Conservation (phyloP, 2,888 invertebrate genomes). For the Carcina quercana region DNA sequence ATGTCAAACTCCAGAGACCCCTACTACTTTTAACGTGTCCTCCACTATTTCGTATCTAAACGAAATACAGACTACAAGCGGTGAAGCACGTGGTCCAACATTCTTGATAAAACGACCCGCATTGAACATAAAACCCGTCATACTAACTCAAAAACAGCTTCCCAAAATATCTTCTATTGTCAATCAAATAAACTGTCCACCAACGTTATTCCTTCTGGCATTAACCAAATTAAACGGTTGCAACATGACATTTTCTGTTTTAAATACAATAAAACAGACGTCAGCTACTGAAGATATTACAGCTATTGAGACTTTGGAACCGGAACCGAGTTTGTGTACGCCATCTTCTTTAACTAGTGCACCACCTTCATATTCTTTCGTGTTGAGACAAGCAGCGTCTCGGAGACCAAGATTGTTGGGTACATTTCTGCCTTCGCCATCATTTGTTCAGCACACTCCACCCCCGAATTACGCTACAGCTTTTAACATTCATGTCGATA, state of each 20-base stretch:
- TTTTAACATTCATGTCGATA: conserved; percentile 59
- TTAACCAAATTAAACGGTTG: conserved; percentile 44
- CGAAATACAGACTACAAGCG: neutral
- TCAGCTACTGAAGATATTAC: too few species aligned
- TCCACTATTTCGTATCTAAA: neutral
- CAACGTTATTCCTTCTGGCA: conserved; percentile 46
- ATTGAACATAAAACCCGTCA: too few species aligned
- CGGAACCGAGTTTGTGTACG: conserved; percentile 29
- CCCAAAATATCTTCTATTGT: too few species aligned
- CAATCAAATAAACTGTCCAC: too few species aligned
- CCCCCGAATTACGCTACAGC: conserved; percentile 61
- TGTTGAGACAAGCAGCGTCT: conserved; percentile 47
- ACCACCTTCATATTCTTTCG: conserved; percentile 63
- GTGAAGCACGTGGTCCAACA: too few species aligned
- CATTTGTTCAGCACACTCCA: conserved; percentile 55
- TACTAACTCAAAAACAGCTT: too few species aligned
- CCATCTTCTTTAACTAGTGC: conserved; percentile 56
- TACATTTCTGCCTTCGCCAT: conserved; percentile 60
- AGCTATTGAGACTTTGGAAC: neutral
- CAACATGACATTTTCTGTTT: conserved; percentile 16
- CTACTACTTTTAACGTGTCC: conserved; percentile 11
- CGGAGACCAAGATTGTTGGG: conserved; percentile 56
- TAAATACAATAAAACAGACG: neutral
- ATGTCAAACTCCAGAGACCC: conserved; percentile 8
- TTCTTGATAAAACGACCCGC: too few species aligned